Evolutionary conservation across 1,140 invertebrate species (phyloP).

Genomic region (Monomorium pharaonis): DNA sequence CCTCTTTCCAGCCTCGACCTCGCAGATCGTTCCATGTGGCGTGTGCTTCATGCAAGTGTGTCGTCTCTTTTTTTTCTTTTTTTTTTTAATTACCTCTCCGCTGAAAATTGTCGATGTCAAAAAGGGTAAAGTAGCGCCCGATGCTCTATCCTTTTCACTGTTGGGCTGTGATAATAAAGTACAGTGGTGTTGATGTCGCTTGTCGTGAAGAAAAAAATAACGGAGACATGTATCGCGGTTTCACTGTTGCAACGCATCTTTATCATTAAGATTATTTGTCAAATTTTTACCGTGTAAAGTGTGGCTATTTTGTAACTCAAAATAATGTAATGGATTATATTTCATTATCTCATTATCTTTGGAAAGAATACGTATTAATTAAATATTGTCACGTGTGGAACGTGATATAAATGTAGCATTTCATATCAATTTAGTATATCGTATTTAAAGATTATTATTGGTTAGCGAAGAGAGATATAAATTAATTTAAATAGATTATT

Average conservation of each 20-base stretch:
- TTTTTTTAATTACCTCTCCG: slow-evolving; percentile 47
- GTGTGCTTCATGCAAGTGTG: slow-evolving; percentile 73
- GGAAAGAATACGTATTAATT: slow-evolving; percentile 10
- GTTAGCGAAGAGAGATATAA: not conserved
- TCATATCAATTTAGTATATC: not conserved
- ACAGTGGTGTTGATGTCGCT: slow-evolving; percentile 60
- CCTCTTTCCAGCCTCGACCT: slow-evolving; percentile 62
- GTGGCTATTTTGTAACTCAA: not conserved
- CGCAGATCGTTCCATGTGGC: slow-evolving; percentile 62
- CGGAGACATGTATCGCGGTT: slow-evolving; percentile 35
- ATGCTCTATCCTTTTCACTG: slow-evolving; percentile 62
- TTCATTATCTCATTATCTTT: not conserved
- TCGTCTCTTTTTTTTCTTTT: slow-evolving; percentile 44
- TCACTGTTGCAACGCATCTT: slow-evolving; percentile 13
- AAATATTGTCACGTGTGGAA: not conserved
- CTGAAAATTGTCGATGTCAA: slow-evolving; percentile 62
- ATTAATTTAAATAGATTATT: slow-evolving; percentile 15
- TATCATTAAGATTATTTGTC: not conserved
- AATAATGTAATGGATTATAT: not conserved
- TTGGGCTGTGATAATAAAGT: slow-evolving; percentile 66
- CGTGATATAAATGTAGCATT: not conserved
- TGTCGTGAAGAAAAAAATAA: slow-evolving; percentile 33
- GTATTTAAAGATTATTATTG: not conserved
- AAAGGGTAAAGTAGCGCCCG: slow-evolving; percentile 55
- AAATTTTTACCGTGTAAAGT: not conserved